Percentiles rank a stretch among this genome's conserved stretches.
Conservation (phyloP, 1,140 invertebrate genomes). For the Drosophila kanapiae region DNA sequence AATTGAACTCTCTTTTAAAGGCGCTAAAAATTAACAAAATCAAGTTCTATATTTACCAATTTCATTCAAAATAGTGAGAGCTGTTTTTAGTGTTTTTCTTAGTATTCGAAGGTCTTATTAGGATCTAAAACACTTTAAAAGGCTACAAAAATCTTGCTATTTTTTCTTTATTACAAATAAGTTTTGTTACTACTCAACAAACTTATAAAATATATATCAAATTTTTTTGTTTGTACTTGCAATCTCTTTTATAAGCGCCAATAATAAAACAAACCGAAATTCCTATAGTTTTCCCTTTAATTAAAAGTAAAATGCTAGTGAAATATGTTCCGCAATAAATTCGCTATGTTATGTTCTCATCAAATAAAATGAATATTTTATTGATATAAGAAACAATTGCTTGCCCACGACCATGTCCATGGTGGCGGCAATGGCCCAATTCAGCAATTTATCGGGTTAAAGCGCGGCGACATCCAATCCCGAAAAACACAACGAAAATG, state of each 20-base stretch:
- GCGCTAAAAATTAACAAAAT: too few species aligned
- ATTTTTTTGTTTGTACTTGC: background rate
- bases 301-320: background rate
- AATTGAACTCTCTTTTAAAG: too few species aligned
- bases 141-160: background rate
- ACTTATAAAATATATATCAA: too few species aligned
- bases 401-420: background rate
- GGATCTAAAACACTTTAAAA: background rate
- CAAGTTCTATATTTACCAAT: too few species aligned
- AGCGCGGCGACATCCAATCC: background rate
- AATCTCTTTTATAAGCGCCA: background rate
- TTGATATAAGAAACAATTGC: slow-evolving; percentile 9
- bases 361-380: slow-evolving; percentile 3
- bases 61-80: too few species aligned
- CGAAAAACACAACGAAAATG: slow-evolving; percentile 19
- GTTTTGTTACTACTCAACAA: background rate
- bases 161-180: background rate
- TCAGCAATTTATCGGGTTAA: slow-evolving; percentile 48
- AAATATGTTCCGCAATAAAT: background rate
- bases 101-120: background rate
- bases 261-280: background rate
- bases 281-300: background rate
- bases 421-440: slow-evolving; percentile 2
- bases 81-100: background rate
- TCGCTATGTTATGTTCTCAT: background rate